Conservation (phyloP, 2,888 invertebrate species). For the Protodeltote pygarga region DNA sequence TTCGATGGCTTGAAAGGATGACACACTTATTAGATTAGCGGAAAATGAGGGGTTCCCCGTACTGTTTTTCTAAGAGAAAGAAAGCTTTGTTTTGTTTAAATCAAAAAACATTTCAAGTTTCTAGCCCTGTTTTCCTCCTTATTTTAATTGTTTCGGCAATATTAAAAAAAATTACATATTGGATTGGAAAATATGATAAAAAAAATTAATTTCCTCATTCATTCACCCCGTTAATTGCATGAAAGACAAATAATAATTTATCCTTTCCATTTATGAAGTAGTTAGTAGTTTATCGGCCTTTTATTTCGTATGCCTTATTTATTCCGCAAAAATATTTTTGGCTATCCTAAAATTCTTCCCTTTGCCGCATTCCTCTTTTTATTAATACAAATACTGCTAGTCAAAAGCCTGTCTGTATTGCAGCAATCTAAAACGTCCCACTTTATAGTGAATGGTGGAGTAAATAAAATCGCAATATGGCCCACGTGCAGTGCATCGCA, state of each 20-base stretch:
- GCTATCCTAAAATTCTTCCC: not conserved
- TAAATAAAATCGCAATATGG: conserved; percentile 67
- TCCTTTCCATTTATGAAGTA: too few species aligned
- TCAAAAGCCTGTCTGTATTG: conserved; percentile 39
- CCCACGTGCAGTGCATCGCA: conserved; percentile 46
- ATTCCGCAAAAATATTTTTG: conserved; percentile 16
- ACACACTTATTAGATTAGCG: conserved; percentile 59
- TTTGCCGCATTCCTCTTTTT: conserved; percentile 10
- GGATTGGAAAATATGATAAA: too few species aligned
- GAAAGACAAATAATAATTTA: too few species aligned
- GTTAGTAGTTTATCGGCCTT: too few species aligned
- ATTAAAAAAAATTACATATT: too few species aligned
- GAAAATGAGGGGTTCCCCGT: conserved; percentile 29
- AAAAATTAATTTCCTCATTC: too few species aligned
- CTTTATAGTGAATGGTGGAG: conserved; percentile 43
- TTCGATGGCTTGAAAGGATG: conserved; percentile 53
- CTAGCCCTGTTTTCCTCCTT: too few species aligned
- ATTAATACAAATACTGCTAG: conserved; percentile 31
- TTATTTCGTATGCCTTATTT: too few species aligned
- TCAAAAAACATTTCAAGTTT: too few species aligned
- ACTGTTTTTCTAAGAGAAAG: conserved; percentile 1
- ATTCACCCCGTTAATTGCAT: too few species aligned
- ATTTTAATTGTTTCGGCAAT: too few species aligned
- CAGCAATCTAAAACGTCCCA: conserved; percentile 46
- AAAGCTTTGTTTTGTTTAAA: not conserved